Conservation (phyloP, 2,797 vertebrate genomes). For the Eulemur albifrons region DNA sequence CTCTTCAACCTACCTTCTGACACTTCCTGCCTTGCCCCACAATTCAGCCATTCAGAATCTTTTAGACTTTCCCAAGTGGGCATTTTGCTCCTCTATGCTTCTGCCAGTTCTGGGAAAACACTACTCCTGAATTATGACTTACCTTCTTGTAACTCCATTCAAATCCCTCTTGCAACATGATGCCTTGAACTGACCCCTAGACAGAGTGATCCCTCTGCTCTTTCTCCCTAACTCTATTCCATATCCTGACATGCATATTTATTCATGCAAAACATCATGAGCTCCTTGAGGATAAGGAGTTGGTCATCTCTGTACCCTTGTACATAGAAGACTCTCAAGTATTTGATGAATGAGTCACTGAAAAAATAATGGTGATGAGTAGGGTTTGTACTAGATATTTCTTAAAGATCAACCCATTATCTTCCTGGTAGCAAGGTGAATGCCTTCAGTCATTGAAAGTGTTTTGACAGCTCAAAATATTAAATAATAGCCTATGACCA, state of each 20-base stretch:
- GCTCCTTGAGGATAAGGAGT: neutral
- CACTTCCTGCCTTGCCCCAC: fast-evolving
- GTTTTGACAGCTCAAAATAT: neutral
- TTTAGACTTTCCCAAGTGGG: neutral
- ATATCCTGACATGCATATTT: neutral
- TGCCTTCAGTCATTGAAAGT: neutral
- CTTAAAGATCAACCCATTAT: constrained; percentile 23
- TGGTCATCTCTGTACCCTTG: neutral
- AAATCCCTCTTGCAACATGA: neutral
- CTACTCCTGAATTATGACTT: neutral
- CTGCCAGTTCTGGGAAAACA: neutral
- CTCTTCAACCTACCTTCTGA: neutral
- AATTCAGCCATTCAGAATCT: neutral
- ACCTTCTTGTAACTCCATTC: neutral
- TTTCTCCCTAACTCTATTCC: neutral
- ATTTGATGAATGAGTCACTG: constrained; percentile 14
- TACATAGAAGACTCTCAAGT: neutral
- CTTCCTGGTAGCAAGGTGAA: neutral
- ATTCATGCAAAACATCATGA: neutral
- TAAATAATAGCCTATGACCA: neutral
- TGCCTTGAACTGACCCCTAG: neutral
- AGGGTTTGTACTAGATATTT: neutral
- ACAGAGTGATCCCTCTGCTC: neutral
- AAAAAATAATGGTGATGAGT: neutral
- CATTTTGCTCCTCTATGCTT: neutral